Conservation (phyloP, 2,113 vertebrate genomes). For the Suricata suricatta region DNA sequence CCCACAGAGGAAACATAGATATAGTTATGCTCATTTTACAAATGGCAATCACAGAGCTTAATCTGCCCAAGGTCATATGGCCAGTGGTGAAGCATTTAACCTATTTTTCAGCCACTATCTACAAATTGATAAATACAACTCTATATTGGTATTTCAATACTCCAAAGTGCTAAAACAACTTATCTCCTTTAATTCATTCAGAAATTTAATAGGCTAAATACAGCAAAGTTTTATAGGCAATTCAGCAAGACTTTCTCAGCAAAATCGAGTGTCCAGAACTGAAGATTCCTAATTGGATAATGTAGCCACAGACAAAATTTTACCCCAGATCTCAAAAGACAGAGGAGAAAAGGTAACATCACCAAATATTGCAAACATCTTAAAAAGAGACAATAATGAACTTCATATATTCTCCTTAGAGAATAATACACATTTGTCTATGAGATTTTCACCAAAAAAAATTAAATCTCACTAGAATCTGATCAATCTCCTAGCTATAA, state of each 20-base stretch:
- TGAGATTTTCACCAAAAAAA: background rate
- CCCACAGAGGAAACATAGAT: background rate
- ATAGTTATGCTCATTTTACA: background rate
- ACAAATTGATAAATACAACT: background rate
- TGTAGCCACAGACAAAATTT: background rate
- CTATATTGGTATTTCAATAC: background rate
- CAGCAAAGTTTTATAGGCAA: background rate
- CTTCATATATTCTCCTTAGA: background rate
- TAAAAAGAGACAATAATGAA: background rate
- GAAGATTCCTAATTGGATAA: background rate
- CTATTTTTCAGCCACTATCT: background rate
- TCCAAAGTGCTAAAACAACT: background rate
- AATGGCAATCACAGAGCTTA: background rate
- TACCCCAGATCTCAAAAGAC: background rate
- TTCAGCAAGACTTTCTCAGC: background rate
- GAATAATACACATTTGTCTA: background rate
- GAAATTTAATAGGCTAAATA: background rate
- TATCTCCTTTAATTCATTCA: background rate
- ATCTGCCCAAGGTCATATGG: background rate
- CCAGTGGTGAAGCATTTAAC: background rate
- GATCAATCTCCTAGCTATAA: background rate
- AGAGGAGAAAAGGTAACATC: background rate
- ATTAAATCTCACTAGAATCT: background rate
- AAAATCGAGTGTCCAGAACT: background rate
- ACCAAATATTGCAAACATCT: background rate